Conservation (phyloP, 2,797 vertebrate genomes). For the Peromyscus nudipes region DNA sequence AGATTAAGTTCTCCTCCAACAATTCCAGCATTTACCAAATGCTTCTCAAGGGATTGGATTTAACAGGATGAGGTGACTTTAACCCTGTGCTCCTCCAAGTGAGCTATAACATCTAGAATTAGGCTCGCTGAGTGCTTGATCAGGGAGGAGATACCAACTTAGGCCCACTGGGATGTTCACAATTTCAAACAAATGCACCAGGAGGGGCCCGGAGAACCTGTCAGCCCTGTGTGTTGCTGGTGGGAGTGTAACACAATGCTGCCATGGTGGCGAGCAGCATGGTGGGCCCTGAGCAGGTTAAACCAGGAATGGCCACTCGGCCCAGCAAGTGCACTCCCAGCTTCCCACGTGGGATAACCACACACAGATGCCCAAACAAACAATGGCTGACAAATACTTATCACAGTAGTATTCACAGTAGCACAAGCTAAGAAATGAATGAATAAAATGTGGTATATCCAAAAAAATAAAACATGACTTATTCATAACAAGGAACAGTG, state of each 20-base stretch:
- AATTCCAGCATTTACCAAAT: background rate
- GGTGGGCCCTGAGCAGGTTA: background rate
- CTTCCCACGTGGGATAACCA: fast-evolving
- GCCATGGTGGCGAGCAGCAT: background rate
- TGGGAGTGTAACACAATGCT: background rate
- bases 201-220: background rate
- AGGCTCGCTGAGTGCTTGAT: background rate
- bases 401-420: too few relatives aligned
- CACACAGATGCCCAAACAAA: background rate
- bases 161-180: background rate
- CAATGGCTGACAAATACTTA: background rate
- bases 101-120: background rate
- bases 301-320: background rate
- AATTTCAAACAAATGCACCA: background rate
- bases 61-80: background rate
- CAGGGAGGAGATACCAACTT: background rate
- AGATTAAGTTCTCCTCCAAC: background rate
- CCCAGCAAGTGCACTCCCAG: background rate
- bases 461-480: background rate
- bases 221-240: fast-evolving
- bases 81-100: background rate
- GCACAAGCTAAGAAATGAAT: background rate
- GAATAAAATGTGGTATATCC: too few relatives aligned
- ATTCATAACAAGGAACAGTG: background rate
- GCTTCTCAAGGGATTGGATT: background rate